Percentiles rank a stretch among this genome's conserved stretches.
Evolutionary conservation across 2,888 invertebrate species (phyloP).

Genomic region (Zonitis immaculata): DNA sequence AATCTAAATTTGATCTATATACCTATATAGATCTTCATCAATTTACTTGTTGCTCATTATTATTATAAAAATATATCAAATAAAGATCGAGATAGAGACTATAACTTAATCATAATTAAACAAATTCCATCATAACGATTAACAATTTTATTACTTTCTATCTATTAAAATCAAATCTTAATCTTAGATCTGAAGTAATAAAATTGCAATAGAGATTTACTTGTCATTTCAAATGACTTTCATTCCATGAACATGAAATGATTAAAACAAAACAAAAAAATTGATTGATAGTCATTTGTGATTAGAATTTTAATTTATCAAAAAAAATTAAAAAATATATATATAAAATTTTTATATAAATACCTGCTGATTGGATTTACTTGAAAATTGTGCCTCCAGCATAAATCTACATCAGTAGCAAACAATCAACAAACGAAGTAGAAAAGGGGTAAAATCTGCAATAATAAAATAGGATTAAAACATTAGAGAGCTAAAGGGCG

Average conservation of each 20-base stretch:
- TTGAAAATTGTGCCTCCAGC: slow-evolving; percentile 2
- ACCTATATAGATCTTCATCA: too few species aligned
- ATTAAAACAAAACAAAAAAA: too few species aligned
- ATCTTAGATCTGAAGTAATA: not conserved
- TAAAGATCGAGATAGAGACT: too few species aligned
- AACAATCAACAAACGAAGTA: not conserved
- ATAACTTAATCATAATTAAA: too few species aligned
- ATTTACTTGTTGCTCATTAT: too few species aligned
- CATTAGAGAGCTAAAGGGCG: slow-evolving; percentile 1
- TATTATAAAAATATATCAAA: too few species aligned
- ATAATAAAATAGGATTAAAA: slow-evolving; percentile 8
- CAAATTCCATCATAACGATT: not conserved
- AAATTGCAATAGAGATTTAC: not conserved
- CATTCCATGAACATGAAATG: too few species aligned
- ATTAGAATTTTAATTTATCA: not conserved
- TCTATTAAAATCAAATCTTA: not conserved
- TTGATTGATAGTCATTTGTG: not conserved
- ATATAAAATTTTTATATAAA: not conserved
- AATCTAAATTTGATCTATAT: too few species aligned
- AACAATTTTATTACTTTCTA: not conserved
- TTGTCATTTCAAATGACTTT: not conserved
- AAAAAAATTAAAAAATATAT: not conserved
- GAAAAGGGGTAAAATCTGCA: slow-evolving; percentile 6
- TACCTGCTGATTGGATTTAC: slow-evolving; percentile 3
- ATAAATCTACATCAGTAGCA: slow-evolving; percentile 2